Conservation (phyloP, 2,888 invertebrate species). For the Cephus pulcher region DNA sequence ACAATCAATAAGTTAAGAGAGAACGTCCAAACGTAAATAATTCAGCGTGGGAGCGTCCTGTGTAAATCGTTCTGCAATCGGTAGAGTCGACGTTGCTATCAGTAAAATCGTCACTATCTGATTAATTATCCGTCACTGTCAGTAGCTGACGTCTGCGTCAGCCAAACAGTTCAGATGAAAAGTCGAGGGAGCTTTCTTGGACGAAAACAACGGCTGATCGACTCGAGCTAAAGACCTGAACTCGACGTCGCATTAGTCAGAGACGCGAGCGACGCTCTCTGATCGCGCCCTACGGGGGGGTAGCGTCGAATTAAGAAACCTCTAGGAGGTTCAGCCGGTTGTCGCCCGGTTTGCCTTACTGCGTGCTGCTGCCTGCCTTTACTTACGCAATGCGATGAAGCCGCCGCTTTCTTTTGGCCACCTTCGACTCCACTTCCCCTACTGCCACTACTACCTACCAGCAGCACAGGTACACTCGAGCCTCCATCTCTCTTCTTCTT, state of each 20-base stretch:
- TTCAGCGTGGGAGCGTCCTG: not conserved
- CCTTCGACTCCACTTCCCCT: constrained; percentile 1
- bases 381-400: constrained; percentile 32
- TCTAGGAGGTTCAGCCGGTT: constrained; percentile 12
- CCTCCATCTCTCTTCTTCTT: not conserved
- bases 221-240: not conserved
- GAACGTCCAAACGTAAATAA: not conserved
- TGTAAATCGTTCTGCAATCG: not conserved
- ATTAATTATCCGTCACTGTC: not conserved
- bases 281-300: too few species aligned
- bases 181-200: not conserved
- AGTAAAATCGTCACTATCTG: not conserved
- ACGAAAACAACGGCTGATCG: not conserved
- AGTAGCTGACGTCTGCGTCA: not conserved
- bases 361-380: not conserved
- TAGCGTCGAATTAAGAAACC: constrained; percentile 37
- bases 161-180: not conserved
- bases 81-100: not conserved
- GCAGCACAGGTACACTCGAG: not conserved
- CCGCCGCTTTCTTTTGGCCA: constrained; percentile 37
- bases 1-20: not conserved
- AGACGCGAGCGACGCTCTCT: too few species aligned
- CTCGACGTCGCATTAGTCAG: not conserved
- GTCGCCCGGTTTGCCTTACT: constrained; percentile 10
- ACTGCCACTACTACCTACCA: not conserved